Evolutionary conservation across 1,140 invertebrate species (phyloP), one percentile per base, ranked within the genome.

Genomic region (Bombus confusus): DNA sequence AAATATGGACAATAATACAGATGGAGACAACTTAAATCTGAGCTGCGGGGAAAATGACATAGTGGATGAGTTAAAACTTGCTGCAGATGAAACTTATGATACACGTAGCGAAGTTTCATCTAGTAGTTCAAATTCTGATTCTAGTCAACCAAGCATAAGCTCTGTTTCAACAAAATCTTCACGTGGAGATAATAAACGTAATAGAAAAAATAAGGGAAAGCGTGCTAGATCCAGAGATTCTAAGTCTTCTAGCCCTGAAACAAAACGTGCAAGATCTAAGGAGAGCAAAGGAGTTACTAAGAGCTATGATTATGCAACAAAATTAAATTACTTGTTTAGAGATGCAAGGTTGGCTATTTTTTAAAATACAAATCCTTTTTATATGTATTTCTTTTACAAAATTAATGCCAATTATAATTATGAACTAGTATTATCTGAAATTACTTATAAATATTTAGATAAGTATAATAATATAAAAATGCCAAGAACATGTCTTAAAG

Each of bases 261-360:
- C 91, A 15, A 96, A 95, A 91, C 93, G 95, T 41, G 93, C 95
- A 1, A 95, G 95, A 77, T 95, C 95, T 6, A 96, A 96, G 92
- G 96, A 96, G 47, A 95, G 86, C 80, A 94, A 94, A 90, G 93
- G 90, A 69, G 93, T 94, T 88, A 94, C 96, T 15, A 97, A 97
- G 93, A 97, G 96, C 41, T 97, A 98, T 92, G 98, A 98, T 95
- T 98, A 98, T 93, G 96, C 97, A 92, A 98, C 98, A 18, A 98
- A 98, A 95, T 95, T 99, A 75, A 99, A 99, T 95, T 99, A 99
- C 94, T 96, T 99, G 76, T 99, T 99, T 94, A 96, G 98, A 90
- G 98, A 99, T 95, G 98, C 99, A 86, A 96, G 98, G 88, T 95
- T 93, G 71, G 92, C 68, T 62, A 81, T 85, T 86, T 87, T 82